These are phyloP conservation scores for Periophthalmus modestus DNA, from an alignment of 2,113 vertebrate genomes.

Conservation along the genomic window DNA sequence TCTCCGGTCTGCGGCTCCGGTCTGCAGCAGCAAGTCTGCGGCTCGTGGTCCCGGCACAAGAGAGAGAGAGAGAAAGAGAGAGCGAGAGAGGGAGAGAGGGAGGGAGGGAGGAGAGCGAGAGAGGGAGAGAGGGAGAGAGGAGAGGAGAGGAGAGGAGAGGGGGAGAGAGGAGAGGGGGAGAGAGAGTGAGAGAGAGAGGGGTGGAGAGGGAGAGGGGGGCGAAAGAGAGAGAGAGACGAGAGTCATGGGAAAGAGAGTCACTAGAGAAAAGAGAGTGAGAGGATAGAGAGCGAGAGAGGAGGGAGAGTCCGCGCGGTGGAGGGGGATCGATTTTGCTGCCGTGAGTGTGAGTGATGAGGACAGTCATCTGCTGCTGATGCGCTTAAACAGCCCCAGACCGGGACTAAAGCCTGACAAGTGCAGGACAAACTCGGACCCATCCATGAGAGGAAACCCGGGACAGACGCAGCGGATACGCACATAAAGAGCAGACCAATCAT, in stretches of 20 bases:
- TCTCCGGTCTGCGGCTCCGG: slow-evolving; percentile 27
- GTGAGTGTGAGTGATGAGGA: neutral
- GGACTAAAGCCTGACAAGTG: too few relatives aligned
- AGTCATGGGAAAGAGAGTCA: neutral
- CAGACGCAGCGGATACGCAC: too few relatives aligned
- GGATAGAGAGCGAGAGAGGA: neutral
- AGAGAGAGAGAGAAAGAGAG: slow-evolving; percentile 10
- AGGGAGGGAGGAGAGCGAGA: neutral
- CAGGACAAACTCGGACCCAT: too few relatives aligned
- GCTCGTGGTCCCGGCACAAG: neutral
- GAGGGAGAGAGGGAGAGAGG: too few relatives aligned
- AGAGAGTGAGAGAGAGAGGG: neutral
- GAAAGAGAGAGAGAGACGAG: too few relatives aligned
- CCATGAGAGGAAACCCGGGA: too few relatives aligned
- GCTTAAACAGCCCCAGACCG: too few relatives aligned
- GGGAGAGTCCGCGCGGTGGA: too few relatives aligned
- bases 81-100: neutral
- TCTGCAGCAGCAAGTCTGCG: neutral
- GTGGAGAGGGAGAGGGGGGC: neutral
- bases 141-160: neutral
- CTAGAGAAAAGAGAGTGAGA: neutral
- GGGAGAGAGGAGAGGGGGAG: neutral
- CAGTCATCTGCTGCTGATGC: too few relatives aligned
- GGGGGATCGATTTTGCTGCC: neutral
- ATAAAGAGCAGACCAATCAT: too few relatives aligned